Percentiles rank a stretch among this genome's conserved stretches.
These are phyloP conservation scores for Heterocephalus glaber DNA, from an alignment of 2,113 vertebrate species.

Conservation along the genomic window DNA sequence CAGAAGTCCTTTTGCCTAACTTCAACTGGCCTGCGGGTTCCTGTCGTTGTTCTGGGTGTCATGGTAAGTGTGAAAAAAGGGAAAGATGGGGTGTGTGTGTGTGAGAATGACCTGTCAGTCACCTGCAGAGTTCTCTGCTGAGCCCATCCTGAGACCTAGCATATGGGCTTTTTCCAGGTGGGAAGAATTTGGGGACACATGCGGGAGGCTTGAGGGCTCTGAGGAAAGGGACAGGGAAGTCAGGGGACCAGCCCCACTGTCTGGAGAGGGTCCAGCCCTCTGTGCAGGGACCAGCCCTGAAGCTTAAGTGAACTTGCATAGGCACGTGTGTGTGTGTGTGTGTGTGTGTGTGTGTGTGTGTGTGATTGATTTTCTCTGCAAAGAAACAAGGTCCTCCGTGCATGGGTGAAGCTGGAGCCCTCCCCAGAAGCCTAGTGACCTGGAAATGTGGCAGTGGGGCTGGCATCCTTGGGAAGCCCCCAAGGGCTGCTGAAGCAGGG, in stretches of 20 bases:
- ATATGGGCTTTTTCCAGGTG: not conserved
- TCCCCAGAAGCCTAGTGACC: constrained; percentile 49
- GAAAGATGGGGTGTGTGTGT: not conserved
- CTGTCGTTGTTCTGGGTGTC: not conserved
- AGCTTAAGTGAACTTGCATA: constrained; percentile 69
- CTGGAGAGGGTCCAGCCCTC: constrained; percentile 74
- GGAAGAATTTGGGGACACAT: not conserved
- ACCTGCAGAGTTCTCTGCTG: not conserved
- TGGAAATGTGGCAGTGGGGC: constrained; percentile 39
- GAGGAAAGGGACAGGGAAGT: not conserved
- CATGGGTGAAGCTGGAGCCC: not conserved
- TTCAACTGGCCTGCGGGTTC: not conserved
- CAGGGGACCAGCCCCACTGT: constrained; percentile 74
- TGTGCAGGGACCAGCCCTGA: constrained; percentile 75
- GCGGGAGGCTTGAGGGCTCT: not conserved
- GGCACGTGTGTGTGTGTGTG: not conserved
- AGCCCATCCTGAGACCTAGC: constrained; percentile 30
- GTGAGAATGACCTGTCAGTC: not conserved
- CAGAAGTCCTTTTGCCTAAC: not conserved
- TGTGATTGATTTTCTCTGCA: constrained; percentile 7
- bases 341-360: not conserved
- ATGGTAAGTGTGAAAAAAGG: not conserved
- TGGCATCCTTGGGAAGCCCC: constrained; percentile 72
- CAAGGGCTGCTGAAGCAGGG: constrained; percentile 70
- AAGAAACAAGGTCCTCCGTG: not conserved